Conservation (phyloP, 2,888 invertebrate genomes). For the Melinaea menophilus region DNA sequence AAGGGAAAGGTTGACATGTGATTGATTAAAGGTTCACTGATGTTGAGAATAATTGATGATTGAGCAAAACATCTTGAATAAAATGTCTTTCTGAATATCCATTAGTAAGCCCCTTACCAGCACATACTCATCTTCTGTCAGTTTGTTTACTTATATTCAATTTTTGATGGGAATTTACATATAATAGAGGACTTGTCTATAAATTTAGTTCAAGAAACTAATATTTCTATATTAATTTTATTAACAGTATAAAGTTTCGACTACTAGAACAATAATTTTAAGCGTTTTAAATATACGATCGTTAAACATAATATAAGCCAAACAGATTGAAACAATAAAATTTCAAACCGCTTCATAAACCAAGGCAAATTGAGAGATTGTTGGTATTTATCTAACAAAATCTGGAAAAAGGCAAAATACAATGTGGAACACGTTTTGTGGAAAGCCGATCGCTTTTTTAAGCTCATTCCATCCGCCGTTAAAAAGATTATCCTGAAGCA, state of each 20-base stretch:
- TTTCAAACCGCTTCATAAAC: not conserved
- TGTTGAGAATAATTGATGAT: constrained; percentile 18
- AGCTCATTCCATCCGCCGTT: constrained; percentile 23
- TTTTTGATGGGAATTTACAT: no score
- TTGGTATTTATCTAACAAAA: not conserved
- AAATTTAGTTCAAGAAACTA: no score
- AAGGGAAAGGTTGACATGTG: constrained; percentile 6
- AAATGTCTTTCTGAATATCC: constrained; percentile 8
- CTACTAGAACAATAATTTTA: no score
- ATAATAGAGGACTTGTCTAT: no score
- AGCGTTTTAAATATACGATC: no score
- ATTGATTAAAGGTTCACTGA: constrained; percentile 9
- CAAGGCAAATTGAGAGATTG: not conserved
- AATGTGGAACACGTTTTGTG: constrained; percentile 8
- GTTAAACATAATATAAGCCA: no score
- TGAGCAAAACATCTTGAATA: constrained; percentile 12
- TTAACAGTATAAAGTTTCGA: no score
- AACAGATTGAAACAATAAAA: not conserved
- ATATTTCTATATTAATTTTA: no score
- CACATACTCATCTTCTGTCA: not conserved
- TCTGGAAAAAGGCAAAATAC: constrained; percentile 2
- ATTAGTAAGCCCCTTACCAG: constrained; percentile 3
- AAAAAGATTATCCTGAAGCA: constrained; percentile 23
- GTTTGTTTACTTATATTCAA: no score
- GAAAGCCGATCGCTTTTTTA: constrained; percentile 20